Percentiles rank a stretch among this genome's conserved stretches.
Conservation (phyloP, 64 coral and sea anemone species). For the Montipora sp. region DNA sequence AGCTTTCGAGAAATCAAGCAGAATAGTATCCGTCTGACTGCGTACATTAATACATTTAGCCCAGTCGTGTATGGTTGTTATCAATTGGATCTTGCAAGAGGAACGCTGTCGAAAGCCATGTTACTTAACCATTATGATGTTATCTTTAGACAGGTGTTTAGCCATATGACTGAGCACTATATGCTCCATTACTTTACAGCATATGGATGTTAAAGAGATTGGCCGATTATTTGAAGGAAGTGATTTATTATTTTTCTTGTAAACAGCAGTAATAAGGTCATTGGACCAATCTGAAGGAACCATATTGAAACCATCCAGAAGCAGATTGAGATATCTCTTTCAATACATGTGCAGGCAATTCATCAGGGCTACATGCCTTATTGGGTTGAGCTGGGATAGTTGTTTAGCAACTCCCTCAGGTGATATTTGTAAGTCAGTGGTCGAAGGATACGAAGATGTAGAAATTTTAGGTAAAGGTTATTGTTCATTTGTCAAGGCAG, state of each 20-base stretch:
- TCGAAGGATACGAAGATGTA: no score
- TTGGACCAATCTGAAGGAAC: no score
- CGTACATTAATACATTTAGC: not conserved
- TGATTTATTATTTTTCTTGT: no score
- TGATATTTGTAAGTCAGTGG: no score
- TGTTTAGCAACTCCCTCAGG: constrained; percentile 18
- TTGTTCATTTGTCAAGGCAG: constrained; percentile 8
- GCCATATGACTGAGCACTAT: constrained; percentile 4
- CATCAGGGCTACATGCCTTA: constrained; percentile 36
- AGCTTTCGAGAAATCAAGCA: not conserved
- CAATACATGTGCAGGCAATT: not conserved
- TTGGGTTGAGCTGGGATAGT: not conserved
- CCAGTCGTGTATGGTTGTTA: not conserved
- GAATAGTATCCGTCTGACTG: not conserved
- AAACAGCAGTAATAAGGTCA: no score
- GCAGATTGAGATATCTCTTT: constrained; percentile 1
- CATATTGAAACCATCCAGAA: constrained; percentile 16
- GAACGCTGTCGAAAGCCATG: not conserved
- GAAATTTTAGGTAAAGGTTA: not conserved
- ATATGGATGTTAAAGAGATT: constrained; percentile 28
- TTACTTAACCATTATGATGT: not conserved
- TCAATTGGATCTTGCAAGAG: not conserved
- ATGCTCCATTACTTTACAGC: constrained; percentile 59
- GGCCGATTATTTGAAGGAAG: no score
- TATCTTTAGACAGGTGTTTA: not conserved